Evolutionary conservation across 2,113 vertebrate genomes (phyloP).

Genomic region (Colinus virginianus): DNA sequence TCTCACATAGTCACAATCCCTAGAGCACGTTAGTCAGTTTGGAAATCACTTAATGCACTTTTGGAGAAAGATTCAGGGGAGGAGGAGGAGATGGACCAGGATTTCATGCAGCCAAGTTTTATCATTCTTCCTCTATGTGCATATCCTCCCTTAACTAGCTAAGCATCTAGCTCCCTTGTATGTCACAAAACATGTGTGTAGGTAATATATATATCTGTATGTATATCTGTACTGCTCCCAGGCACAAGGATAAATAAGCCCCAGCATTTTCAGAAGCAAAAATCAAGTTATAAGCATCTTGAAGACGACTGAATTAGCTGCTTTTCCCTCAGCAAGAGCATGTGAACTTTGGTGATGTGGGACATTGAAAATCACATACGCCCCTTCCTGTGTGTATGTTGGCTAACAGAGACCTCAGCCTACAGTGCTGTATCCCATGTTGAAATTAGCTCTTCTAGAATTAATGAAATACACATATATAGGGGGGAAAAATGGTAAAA

Average conservation of each 20-base stretch:
- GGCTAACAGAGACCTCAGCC: not conserved
- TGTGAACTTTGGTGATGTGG: not conserved
- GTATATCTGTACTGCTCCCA: not conserved
- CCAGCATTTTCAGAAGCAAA: not conserved
- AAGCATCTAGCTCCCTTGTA: not conserved
- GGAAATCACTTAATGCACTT: slow-evolving; percentile 35
- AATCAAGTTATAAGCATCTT: not conserved
- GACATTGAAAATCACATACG: not conserved
- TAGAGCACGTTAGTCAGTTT: slow-evolving; percentile 44
- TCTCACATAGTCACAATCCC: slow-evolving; percentile 56
- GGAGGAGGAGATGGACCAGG: not conserved
- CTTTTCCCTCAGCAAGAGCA: slow-evolving; percentile 9
- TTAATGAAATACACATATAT: not conserved
- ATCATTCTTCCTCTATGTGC: slow-evolving; percentile 22
- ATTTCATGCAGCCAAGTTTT: not conserved
- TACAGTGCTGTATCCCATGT: not conserved
- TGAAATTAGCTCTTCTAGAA: not conserved
- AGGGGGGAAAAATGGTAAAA: not conserved
- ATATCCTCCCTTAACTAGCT: not conserved
- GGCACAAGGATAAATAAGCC: not conserved
- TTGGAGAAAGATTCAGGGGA: not conserved
- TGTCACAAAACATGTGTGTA: not conserved
- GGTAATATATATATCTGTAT: not conserved
- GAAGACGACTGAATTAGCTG: not conserved
- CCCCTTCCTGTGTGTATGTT: not conserved